Evolutionary conservation across 1,140 invertebrate genomes (phyloP).

Genomic region (Drosophila kurseongensis): DNA sequence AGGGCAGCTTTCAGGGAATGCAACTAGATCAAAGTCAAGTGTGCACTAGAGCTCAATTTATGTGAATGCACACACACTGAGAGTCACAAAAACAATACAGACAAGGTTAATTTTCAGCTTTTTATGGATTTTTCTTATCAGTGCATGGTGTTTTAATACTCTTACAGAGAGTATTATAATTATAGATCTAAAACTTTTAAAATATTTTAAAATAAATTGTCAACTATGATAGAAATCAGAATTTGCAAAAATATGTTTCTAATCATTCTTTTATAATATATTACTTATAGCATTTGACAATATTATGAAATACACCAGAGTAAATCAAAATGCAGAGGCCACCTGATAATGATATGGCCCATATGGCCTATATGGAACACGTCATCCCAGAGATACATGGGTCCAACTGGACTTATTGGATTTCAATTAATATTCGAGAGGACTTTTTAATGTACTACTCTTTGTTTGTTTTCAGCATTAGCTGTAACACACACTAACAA

Average conservation of each 20-base stretch:
- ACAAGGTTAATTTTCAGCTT: not conserved
- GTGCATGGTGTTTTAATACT: too few species aligned
- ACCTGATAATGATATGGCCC: not conserved
- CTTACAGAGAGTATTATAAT: too few species aligned
- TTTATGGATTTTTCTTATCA: too few species aligned
- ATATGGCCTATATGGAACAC: not conserved
- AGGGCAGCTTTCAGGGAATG: not conserved
- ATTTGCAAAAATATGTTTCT: too few species aligned
- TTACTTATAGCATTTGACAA: too few species aligned
- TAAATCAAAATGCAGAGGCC: not conserved
- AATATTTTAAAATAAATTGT: too few species aligned
- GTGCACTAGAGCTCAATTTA: not conserved
- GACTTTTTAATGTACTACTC: not conserved
- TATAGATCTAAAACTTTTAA: too few species aligned
- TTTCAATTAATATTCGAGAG: not conserved
- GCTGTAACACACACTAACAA: not conserved
- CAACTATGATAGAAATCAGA: too few species aligned
- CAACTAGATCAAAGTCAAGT: slow-evolving; percentile 31
- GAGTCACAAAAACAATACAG: not conserved
- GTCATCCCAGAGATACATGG: slow-evolving; percentile 1
- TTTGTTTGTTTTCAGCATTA: not conserved
- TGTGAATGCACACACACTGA: not conserved
- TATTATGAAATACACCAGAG: not conserved
- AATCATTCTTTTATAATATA: too few species aligned
- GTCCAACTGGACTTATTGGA: not conserved